Evolutionary conservation across 2,113 vertebrate genomes (phyloP).

Genomic region (Platichthys flesus): DNA sequence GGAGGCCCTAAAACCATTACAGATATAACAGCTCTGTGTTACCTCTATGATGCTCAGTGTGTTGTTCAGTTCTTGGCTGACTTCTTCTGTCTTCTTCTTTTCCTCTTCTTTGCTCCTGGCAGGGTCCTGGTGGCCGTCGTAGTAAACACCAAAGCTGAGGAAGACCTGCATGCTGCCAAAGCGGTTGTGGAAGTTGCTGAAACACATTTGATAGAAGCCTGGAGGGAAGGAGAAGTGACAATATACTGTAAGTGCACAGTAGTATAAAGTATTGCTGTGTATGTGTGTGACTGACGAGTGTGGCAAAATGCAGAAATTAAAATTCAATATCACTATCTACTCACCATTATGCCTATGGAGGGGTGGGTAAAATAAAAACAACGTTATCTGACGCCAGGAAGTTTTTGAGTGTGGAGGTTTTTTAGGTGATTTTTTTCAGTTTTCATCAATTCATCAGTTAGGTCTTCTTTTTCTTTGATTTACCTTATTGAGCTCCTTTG

Average conservation of each 20-base stretch:
- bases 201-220: slow-evolving; percentile 96
- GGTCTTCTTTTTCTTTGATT: too few relatives aligned
- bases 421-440: too few relatives aligned
- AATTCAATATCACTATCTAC: too few relatives aligned
- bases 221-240: slow-evolving; percentile 18
- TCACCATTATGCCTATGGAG: too few relatives aligned
- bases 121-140: slow-evolving; percentile 72
- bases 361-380: too few relatives aligned
- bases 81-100: slow-evolving; percentile 65
- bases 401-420: too few relatives aligned
- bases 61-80: slow-evolving; percentile 85
- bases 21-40: background rate
- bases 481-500: too few relatives aligned
- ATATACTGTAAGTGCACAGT: background rate
- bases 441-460: too few relatives aligned
- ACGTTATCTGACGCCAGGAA: too few relatives aligned
- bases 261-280: background rate
- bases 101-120: slow-evolving; percentile 58
- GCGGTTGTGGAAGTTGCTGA: slow-evolving; percentile 90
- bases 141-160: slow-evolving; percentile 93
- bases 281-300: too few relatives aligned
- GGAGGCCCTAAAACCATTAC: background rate
- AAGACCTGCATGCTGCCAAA: slow-evolving; percentile 91
- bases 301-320: too few relatives aligned
- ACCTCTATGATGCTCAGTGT: slow-evolving; percentile 90